Base-by-base conservation (phyloP, 64 coral and sea anemone genomes). In the Anthopleura sola region DNA sequence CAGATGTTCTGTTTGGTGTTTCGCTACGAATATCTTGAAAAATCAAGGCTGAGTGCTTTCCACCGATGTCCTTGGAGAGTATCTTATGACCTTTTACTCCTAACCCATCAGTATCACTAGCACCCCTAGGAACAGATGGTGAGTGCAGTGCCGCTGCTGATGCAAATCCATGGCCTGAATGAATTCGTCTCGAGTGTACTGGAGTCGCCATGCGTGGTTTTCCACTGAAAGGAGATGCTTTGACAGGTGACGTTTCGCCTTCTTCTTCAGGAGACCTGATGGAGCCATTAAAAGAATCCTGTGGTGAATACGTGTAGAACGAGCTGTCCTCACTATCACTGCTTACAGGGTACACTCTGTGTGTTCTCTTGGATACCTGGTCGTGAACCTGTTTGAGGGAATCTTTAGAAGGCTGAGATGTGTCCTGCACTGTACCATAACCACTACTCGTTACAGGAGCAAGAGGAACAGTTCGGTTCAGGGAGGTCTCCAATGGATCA, bases 201-300 rank as follows among this genome's bases (percentile, higher is more conserved):
- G 96, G 96, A 19, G 96, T 99, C 51, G 93, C 96, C 53, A 99
- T 94, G 5, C 96, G 92, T 47, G 96, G 96, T 66, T 86, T 88
- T n/a, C 84, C 84, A 74, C 91, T 89, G 82, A 99, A 99, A 21
- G 96, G 96, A 38, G 93, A 94, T 57, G 36, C 88, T 57, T 91
- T 87, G 78, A 37, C 55, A 85, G 46, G 49, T 31, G 44, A 79
- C n/a, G 39, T 44, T 47, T 79, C 76, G 0, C 66, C 66, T 71
- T 58, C 49, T 84, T 58, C 31, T 18, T 84, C 20, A 37, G 51
- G 28, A 36, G 44, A 82, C 29, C 66, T 71, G 14, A 71, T 15
- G 66, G 66, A 37, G 16, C 49, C 82, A 83, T 83, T 83, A 36
- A 17, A 6, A 29, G 55, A 57, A 33, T 92, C 90, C 36, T 62